Percentiles rank a stretch among this genome's conserved stretches.
Evolutionary conservation across 2,888 invertebrate genomes (phyloP).

Genomic region (Oscheius sp.): DNA sequence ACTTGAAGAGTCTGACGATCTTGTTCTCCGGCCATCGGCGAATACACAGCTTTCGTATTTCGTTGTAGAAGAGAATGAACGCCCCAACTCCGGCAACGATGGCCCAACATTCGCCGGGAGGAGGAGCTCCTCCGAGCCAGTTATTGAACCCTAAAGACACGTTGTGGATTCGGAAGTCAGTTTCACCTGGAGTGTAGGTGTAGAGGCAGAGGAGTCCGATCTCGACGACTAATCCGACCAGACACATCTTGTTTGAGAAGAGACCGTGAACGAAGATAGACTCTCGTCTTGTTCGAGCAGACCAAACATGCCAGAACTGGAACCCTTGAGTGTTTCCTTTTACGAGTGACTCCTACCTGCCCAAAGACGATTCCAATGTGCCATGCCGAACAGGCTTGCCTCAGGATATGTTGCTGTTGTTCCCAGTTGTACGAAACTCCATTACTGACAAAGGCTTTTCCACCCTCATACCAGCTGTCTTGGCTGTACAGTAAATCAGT

Average conservation of each 20-base stretch:
- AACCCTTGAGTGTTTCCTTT: not conserved
- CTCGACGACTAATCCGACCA: slow-evolving; percentile 40
- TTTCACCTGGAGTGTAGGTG: slow-evolving; percentile 52
- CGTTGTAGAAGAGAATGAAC: slow-evolving; percentile 52
- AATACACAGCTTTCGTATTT: slow-evolving; percentile 50
- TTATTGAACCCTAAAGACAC: slow-evolving; percentile 44
- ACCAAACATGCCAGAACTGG: slow-evolving; percentile 53
- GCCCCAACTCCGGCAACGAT: slow-evolving; percentile 54
- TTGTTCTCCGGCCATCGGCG: slow-evolving; percentile 48
- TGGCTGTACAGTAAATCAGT: slow-evolving; percentile 46
- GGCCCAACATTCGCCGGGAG: slow-evolving; percentile 52
- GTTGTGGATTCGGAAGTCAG: not conserved
- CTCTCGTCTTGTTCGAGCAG: slow-evolving; percentile 44
- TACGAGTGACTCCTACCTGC: slow-evolving; percentile 10
- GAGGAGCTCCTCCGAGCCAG: slow-evolving; percentile 53
- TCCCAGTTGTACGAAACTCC: slow-evolving; percentile 38
- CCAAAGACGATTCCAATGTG: slow-evolving; percentile 60
- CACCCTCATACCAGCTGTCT: slow-evolving; percentile 41
- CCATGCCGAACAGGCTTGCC: slow-evolving; percentile 56
- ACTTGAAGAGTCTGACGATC: slow-evolving; percentile 32
- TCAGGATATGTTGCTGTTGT: slow-evolving; percentile 46
- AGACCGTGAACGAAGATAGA: slow-evolving; percentile 52
- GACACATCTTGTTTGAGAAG: slow-evolving; percentile 41
- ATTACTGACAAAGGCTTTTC: slow-evolving; percentile 43
- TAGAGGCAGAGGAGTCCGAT: slow-evolving; percentile 40